Evolutionary conservation across 2,113 vertebrate genomes (phyloP).

Genomic region (Gymnorhina tibicen): DNA sequence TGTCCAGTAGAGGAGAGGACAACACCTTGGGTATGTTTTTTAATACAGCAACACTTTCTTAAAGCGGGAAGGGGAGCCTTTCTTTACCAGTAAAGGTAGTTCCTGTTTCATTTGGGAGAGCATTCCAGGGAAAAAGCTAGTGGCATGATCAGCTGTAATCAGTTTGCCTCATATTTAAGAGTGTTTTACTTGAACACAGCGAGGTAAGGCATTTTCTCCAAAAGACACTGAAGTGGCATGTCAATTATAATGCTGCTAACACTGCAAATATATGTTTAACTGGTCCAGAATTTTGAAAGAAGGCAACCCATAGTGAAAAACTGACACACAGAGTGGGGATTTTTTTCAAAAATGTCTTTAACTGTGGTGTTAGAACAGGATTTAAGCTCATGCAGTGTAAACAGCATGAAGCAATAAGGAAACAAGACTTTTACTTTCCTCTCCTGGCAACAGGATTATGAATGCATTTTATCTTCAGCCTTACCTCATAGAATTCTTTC

Average conservation of each 20-base stretch:
- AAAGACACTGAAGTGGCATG: neutral
- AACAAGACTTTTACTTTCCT: neutral
- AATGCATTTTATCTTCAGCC: neutral
- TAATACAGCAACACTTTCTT: neutral
- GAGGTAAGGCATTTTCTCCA: neutral
- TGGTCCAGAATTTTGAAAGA: neutral
- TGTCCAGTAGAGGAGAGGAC: neutral
- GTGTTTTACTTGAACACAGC: neutral
- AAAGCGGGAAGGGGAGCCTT: neutral
- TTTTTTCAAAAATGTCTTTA: neutral
- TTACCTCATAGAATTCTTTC: neutral
- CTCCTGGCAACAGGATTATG: neutral
- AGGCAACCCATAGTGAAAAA: neutral
- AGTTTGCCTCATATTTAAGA: neutral
- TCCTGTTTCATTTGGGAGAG: neutral
- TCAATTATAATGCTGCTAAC: neutral
- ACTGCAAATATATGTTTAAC: neutral
- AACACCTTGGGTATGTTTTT: neutral
- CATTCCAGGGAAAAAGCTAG: neutral
- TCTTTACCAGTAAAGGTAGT: neutral
- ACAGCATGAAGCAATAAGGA: neutral
- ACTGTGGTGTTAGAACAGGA: neutral
- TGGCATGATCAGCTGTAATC: neutral
- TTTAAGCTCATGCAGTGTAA: neutral
- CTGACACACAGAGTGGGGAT: fast-evolving